Base-by-base conservation (phyloP, 2,888 invertebrate species). In the Mesodorylaimus sp. region DNA sequence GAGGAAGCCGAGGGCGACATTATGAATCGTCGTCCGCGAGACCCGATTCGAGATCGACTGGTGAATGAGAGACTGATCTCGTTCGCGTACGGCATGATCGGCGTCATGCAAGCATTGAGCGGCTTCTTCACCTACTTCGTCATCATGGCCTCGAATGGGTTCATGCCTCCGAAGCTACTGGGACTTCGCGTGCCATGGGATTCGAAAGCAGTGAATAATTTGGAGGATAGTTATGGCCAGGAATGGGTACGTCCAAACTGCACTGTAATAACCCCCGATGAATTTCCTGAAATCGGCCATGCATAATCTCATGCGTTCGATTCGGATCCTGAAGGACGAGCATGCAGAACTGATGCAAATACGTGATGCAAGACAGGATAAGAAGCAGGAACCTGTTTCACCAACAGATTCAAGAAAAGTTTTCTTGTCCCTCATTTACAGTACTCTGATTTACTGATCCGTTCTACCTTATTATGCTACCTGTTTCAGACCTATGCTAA, bases 51-150 rank as follows among this genome's bases (percentile, higher is more conserved):
- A 27, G 79, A 79, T 58, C 75, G 76, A 47, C 73, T 81, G 37
- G 80, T 81, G 3, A 77, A 74, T 56, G 67, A 73, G 59, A 54
- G 89, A 78, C 78, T 97, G 74, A 95, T 97, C 74, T 89, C 91
- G 57, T 89, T 97, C 84, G 89, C 95, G 53, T 97, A 97, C 72
- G 95, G 95, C 64, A 97, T 97, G 73, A 95, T 97, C 71, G 97
- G 97, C 66, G 93, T 97, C 91, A 97, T 97, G 72, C 97, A 97
- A 77, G 95, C 95, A 47, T 86, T 89, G n/a, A 95, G 93, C 58
- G 97, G 95, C 28, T 97, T 97, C 83, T 97, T 93, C 76, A 86
- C 89, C 50, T 97, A 97, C 76, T 93, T 95, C 72, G 93, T 97
- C 62, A 97, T 97, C 70, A 88, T 97, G 91, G 95, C 89, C 75